A percentile compares a stretch with the other conserved stretches of the same genome.
These are phyloP conservation scores for Anarrhichthys ocellatus DNA, from an alignment of 2,113 vertebrate species.

Conservation along the genomic window DNA sequence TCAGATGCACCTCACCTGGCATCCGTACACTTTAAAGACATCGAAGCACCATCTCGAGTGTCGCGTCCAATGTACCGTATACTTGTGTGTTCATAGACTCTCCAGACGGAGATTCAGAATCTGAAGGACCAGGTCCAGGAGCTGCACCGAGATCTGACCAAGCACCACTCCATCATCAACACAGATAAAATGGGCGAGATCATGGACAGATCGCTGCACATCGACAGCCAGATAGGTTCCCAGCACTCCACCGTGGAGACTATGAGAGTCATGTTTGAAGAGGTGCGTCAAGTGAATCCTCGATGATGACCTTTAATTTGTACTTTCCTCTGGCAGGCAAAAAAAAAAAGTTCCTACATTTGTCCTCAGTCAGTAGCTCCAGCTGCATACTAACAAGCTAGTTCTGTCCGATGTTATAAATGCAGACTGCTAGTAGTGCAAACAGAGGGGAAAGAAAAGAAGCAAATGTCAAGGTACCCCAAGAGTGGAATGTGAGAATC, in stretches of 20 bases:
- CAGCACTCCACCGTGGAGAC: slow-evolving; percentile 88
- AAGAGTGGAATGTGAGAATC: background rate
- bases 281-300: slow-evolving; percentile 80
- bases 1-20: slow-evolving; percentile 20
- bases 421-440: background rate
- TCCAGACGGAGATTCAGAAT: slow-evolving; percentile 90
- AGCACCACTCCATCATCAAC: slow-evolving; percentile 94
- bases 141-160: slow-evolving; percentile 94
- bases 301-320: slow-evolving; percentile 24
- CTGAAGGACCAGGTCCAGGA: slow-evolving; percentile 96
- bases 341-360: background rate
- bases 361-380: background rate
- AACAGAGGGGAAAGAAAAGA: slow-evolving; percentile 13
- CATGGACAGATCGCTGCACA: slow-evolving; percentile 88
- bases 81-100: slow-evolving; percentile 74
- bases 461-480: slow-evolving; percentile 12
- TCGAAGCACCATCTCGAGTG: background rate
- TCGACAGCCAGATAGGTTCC: slow-evolving; percentile 88
- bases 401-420: background rate
- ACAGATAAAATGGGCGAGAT: slow-evolving; percentile 89
- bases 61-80: background rate
- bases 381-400: slow-evolving; percentile 9
- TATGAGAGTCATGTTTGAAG: slow-evolving; percentile 88
- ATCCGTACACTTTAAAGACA: slow-evolving; percentile 14
- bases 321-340: background rate